Base-by-base conservation (phyloP, 2,113 vertebrate genomes). In the Hylia prasina region DNA sequence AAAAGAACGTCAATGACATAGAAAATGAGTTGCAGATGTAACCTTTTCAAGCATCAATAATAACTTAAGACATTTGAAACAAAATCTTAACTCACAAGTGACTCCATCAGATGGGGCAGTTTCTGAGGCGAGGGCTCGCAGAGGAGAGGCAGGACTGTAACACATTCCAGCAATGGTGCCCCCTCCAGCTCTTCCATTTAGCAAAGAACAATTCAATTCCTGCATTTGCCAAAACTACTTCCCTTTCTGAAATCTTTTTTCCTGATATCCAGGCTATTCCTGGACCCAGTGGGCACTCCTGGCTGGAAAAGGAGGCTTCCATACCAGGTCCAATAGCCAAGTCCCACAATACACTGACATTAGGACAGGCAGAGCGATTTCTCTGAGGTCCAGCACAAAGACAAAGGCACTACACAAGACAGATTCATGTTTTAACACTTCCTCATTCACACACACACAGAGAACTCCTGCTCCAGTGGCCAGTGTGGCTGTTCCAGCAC, bases 11-110 rank as follows among this genome's bases (percentile, higher is more conserved):
- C 93, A 97, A 15, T 76, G 81, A 94, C 94, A 92, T 53, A 82
- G 93, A 88, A 97, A 97, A 97, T 79, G 92, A 96, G 87, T 96
- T 96, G 78, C 96, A 97, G 96, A 96, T 94, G 95, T 96, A 97
- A 97, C 95, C 96, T 97, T 96, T 94, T 91, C 87, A 88, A 81
- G 89, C 92, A 96, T 96, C 95, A 80, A 79, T 96, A 94, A 95
- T 79, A 95, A 96, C 93, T 96, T 83, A 48, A 96, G 93, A 90
- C 88, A 50, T 87, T 75, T 69, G 86, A 97, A 75, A 77, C 69
- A 70, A 79, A 72, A 72, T 78, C 77, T 95, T 91, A 96, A 82
- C 87, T 91, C 93, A 56, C 25, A 27, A 96, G 86, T 39, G 88
- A 61, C 95, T 96, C 37, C 86, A 87, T 71, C 79, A 45, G 76